Base-by-base conservation (phyloP, 2,888 invertebrate species). In the Ligdia adustata region DNA sequence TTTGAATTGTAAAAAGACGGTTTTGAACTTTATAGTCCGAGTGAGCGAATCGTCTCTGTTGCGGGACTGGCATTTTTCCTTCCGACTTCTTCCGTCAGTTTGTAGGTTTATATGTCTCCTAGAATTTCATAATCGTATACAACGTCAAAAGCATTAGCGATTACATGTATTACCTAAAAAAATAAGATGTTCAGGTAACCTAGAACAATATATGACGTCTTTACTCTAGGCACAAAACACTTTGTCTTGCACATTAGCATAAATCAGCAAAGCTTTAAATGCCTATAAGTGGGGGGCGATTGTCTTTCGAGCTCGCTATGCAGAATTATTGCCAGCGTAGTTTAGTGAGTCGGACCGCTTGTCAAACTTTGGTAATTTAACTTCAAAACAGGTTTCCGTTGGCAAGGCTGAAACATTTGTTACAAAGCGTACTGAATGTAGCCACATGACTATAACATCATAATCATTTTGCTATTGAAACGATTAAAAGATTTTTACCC, bases 341-440 rank as follows among this genome's bases (percentile, higher is more conserved):
- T 82, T 81, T 73, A 77, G 75, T 62, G 72, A 81, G 77, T 75
- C 72, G 75, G 74, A 79, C 82, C 82, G 79, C 84, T 79, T 85
- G 87, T 88, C 86, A 85, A 89, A 89, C 88, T 89, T 89, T 88
- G 80, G 82, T 86, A 89, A 89, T 89, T 89, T 86, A 89, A 88
- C 86, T 89, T 87, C 83, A 83, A 83, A 87, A 84, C 80, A 82
- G 82, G 77, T 79, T 81, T 66, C 80, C 72, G 79, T 71, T 79
- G 71, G 74, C 64, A 67, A 72, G 48, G 60, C 64, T 61, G 74
- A 26, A 74, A 71, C 79, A 78, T 79, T 83, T 79, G 76, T 77
- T 79, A 72, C 69, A 70, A 72, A 66, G 64, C 71, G 69, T 62
- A 72, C 56, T 55, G 57, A 65, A 69, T 69, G 64, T 72, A 69